Percentiles rank a stretch among this genome's conserved stretches.
Conservation (phyloP, 2,888 invertebrate genomes). For the Drosophila ezoana region DNA sequence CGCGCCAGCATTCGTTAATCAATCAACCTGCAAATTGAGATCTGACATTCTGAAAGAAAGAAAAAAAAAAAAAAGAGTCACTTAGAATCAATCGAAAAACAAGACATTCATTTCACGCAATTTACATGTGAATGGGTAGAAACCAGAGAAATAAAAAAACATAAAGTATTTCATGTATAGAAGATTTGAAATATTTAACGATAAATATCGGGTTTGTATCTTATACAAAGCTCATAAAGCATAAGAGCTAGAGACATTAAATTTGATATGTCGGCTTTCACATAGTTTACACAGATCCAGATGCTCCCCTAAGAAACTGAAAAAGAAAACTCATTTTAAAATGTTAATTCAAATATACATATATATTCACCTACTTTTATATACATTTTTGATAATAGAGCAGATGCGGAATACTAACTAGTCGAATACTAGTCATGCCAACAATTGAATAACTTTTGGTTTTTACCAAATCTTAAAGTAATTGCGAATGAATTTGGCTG, state of each 20-base stretch:
- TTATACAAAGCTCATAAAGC: no score
- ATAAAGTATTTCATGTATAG: neutral
- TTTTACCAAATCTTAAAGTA: neutral
- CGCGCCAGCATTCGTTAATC: constrained; percentile 40
- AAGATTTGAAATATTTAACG: neutral
- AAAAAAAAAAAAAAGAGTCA: constrained; percentile 16
- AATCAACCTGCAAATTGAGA: constrained; percentile 65
- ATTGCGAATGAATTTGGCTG: constrained; percentile 10
- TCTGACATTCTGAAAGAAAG: constrained; percentile 8
- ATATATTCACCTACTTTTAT: no score
- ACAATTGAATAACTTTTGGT: constrained; percentile 20
- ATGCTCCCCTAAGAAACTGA: no score
- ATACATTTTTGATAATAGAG: no score
- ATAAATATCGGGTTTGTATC: neutral
- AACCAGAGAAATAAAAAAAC: neutral
- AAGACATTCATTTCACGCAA: constrained; percentile 9
- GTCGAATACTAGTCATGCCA: neutral
- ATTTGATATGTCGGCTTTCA: no score
- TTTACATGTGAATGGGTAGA: neutral
- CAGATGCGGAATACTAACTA: neutral
- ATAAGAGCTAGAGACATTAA: no score
- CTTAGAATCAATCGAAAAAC: constrained; percentile 9
- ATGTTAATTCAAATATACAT: no score
- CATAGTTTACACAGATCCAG: no score
- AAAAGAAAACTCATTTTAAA: no score